Evolutionary conservation across 2,888 invertebrate species (phyloP).

Genomic region (Druceiella hillmani): DNA sequence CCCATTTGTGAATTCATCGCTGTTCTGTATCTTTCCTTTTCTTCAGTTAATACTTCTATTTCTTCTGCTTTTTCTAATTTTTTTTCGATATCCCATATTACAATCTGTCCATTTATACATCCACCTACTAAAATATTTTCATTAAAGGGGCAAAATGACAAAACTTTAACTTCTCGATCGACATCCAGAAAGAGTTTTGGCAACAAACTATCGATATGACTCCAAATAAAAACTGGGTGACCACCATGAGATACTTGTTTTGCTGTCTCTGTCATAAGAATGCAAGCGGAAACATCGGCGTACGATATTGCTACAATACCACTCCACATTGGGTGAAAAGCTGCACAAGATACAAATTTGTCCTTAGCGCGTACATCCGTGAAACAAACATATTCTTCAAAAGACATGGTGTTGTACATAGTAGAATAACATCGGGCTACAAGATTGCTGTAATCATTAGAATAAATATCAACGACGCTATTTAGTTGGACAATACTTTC

Average conservation of each 20-base stretch:
- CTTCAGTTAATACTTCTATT: constrained; percentile 55
- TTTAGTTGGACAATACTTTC: constrained; percentile 41
- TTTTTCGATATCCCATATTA: constrained; percentile 64
- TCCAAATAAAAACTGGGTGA: constrained; percentile 70
- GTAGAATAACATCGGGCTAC: constrained; percentile 33
- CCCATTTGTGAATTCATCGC: constrained; percentile 57
- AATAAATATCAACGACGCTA: constrained; percentile 55
- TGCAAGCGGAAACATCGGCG: constrained; percentile 50
- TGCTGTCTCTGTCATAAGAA: constrained; percentile 37
- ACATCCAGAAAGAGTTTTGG: constrained; percentile 66
- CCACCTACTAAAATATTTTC: constrained; percentile 68
- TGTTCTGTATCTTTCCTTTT: constrained; percentile 56
- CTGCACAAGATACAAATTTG: constrained; percentile 58
- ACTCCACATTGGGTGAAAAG: constrained; percentile 68
- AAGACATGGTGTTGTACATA: constrained; percentile 36
- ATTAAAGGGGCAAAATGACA: constrained; percentile 65
- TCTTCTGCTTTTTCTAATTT: constrained; percentile 58
- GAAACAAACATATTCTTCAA: constrained; percentile 57
- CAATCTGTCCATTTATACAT: constrained; percentile 64
- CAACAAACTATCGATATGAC: constrained; percentile 61
- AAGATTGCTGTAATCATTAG: constrained; percentile 55
- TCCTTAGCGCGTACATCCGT: constrained; percentile 61
- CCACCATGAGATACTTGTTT: constrained; percentile 49
- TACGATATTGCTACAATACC: constrained; percentile 66
- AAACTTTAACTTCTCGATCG: constrained; percentile 57